Evolutionary conservation across 1,140 invertebrate genomes (phyloP).

Genomic region (Zophobas morio): DNA sequence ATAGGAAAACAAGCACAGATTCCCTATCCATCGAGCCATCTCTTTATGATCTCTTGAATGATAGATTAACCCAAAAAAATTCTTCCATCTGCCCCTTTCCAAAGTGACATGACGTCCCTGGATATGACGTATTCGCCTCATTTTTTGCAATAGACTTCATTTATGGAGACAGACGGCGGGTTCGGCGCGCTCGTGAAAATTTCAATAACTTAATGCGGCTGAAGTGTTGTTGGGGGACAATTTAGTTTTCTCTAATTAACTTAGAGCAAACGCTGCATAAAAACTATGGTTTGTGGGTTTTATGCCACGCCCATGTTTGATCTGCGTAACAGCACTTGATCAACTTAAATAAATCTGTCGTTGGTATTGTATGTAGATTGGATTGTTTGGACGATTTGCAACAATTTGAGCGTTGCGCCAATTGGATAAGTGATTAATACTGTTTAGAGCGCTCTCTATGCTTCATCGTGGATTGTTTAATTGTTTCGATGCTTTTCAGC

Average conservation of each 20-base stretch:
- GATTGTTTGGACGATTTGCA: constrained; percentile 19
- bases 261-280: constrained; percentile 16
- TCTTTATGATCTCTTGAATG: too few relatives aligned
- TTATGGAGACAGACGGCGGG: constrained; percentile 3
- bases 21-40: too few relatives aligned
- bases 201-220: constrained; percentile 18
- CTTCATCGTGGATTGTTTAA: too few relatives aligned
- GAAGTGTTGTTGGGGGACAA: constrained; percentile 2
- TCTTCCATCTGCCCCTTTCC: too few relatives aligned
- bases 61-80: too few relatives aligned
- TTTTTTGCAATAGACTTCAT: neutral
- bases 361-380: constrained; percentile 1
- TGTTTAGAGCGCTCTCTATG: too few relatives aligned
- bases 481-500: too few relatives aligned
- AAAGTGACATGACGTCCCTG: too few relatives aligned
- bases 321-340: constrained; percentile 8
- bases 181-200: constrained; percentile 11
- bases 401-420: constrained; percentile 2
- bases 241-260: constrained; percentile 25
- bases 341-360: constrained; percentile 23
- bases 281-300: constrained; percentile 18
- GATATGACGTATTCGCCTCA: neutral
- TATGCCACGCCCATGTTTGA: neutral
- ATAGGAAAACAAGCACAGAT: too few relatives aligned
- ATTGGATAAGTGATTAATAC: neutral